Evolutionary conservation across 2,888 invertebrate species (phyloP).

Genomic region (Thumatha senex): DNA sequence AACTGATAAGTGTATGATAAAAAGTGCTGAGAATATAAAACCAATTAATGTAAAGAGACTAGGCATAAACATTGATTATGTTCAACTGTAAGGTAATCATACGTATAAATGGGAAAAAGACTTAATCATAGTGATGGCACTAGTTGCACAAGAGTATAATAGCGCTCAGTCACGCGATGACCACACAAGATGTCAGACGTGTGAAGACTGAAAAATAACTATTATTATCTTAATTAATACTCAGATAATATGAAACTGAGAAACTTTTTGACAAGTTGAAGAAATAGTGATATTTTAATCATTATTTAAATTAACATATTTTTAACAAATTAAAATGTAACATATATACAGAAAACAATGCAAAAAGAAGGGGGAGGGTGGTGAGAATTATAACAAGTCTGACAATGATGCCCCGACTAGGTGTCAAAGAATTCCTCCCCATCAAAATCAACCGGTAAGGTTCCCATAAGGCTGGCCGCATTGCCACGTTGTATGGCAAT

Average conservation of each 20-base stretch:
- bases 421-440: no score
- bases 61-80: no score
- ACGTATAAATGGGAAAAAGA: slow-evolving; percentile 34
- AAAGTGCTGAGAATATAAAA: background rate
- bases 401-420: no score
- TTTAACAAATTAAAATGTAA: no score
- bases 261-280: slow-evolving; percentile 9
- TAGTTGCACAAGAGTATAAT: slow-evolving; percentile 54
- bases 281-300: slow-evolving; percentile 1
- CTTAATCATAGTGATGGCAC: slow-evolving; percentile 47
- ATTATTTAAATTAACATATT: no score
- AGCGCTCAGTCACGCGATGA: slow-evolving; percentile 67
- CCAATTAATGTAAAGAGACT: slow-evolving; percentile 8
- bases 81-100: slow-evolving; percentile 33
- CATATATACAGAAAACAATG: no score
- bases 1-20: no score
- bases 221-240: slow-evolving; percentile 61
- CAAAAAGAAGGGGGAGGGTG: no score
- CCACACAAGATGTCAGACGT: slow-evolving; percentile 66
- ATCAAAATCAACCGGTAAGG: no score
- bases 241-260: background rate
- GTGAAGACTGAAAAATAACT: slow-evolving; percentile 51
- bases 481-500: no score
- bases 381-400: no score
- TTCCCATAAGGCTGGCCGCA: no score